phyloP scores from a whole-genome alignment of 2,888 invertebrate genomes.

The Phalera bucephala region DNA sequence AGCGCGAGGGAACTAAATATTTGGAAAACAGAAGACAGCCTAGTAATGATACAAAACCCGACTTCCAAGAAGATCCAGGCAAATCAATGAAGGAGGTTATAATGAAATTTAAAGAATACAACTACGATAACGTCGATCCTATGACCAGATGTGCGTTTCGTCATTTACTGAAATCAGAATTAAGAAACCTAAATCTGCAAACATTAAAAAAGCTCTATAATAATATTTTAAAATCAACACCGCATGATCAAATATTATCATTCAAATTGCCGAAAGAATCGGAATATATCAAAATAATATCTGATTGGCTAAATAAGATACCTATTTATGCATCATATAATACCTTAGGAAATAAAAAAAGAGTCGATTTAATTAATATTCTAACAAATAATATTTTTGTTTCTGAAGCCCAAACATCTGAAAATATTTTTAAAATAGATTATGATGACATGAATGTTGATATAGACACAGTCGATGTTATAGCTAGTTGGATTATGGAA shows the following conservation, averaged over 20 bases:
- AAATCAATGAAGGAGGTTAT: constrained; percentile 47
- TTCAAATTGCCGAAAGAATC: constrained; percentile 44
- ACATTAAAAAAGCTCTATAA: constrained; percentile 41
- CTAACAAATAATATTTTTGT: constrained; percentile 49
- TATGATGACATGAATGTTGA: constrained; percentile 35
- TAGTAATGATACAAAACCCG: background rate
- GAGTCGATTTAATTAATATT: constrained; percentile 47
- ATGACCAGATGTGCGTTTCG: constrained; percentile 44
- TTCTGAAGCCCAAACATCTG: constrained; percentile 42
- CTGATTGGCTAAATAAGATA: constrained; percentile 59
- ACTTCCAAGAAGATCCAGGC: constrained; percentile 32
- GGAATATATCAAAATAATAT: constrained; percentile 51
- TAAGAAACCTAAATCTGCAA: constrained; percentile 41
- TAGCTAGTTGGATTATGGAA: constrained; percentile 46
- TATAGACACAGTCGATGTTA: constrained; percentile 35
- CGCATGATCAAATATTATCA: constrained; percentile 26
- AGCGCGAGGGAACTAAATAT: constrained; percentile 17
- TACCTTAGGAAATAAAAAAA: constrained; percentile 34
- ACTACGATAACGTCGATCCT: constrained; percentile 45
- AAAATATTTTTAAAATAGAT: constrained; percentile 36
- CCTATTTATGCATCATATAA: constrained; percentile 44
- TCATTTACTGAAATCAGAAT: constrained; percentile 45
- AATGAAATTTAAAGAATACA: constrained; percentile 47
- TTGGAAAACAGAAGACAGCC: constrained; percentile 6
- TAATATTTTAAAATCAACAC: constrained; percentile 23